Percentiles rank a stretch among this genome's conserved stretches.
Evolutionary conservation across 2,113 vertebrate genomes (phyloP).

Genomic region (Vimba vimba): DNA sequence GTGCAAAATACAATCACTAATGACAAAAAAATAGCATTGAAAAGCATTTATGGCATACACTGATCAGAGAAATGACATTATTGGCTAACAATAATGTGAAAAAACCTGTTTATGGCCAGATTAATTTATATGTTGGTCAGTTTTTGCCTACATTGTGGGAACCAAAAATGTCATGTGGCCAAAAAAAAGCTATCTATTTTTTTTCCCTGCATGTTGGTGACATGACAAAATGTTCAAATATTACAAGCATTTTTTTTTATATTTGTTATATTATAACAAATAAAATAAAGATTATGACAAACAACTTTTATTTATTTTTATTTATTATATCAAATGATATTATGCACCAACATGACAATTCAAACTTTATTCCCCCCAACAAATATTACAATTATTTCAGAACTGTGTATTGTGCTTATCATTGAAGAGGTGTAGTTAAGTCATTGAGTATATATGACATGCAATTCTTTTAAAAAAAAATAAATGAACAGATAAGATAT

Average conservation of each 20-base stretch:
- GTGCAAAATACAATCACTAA: constrained; percentile 16
- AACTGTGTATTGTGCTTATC: too few species aligned
- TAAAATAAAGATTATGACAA: too few species aligned
- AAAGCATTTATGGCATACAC: neutral
- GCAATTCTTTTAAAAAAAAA: neutral
- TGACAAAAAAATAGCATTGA: neutral
- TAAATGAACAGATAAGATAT: neutral
- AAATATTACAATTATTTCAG: neutral
- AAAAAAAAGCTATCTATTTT: too few species aligned
- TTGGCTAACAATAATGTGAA: neutral
- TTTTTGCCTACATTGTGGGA: neutral
- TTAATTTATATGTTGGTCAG: neutral
- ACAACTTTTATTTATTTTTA: neutral
- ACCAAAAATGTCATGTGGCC: neutral
- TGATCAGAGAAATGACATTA: too few species aligned
- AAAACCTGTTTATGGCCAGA: neutral
- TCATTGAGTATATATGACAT: neutral
- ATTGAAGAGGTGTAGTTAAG: neutral
- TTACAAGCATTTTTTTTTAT: neutral
- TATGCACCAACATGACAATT: neutral
- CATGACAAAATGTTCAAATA: too few species aligned
- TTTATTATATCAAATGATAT: neutral
- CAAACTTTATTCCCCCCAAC: neutral
- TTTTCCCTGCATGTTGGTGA: too few species aligned
- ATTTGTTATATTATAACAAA: neutral